Percentiles rank a stretch among this genome's conserved stretches.
Evolutionary conservation across 2,888 invertebrate genomes (phyloP).

Genomic region (Heliconius sara): DNA sequence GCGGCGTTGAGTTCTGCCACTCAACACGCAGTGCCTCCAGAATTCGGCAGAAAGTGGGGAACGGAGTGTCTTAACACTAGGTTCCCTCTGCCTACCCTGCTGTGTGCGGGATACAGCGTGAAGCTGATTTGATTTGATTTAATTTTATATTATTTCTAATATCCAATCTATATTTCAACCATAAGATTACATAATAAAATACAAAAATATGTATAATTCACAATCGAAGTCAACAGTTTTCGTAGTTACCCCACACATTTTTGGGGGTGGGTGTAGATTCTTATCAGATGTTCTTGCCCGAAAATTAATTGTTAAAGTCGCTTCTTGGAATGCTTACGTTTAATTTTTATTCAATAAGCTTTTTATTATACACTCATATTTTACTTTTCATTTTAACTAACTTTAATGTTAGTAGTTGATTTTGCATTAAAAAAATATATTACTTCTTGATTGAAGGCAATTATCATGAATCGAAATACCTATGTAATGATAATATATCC

Average conservation of each 20-base stretch:
- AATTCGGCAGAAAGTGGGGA: too few relatives aligned
- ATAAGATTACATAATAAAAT: neutral
- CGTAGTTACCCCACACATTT: constrained; percentile 29
- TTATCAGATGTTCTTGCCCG: constrained; percentile 48
- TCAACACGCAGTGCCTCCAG: too few relatives aligned
- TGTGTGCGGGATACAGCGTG: too few relatives aligned
- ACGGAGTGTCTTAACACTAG: too few relatives aligned
- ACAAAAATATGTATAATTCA: neutral
- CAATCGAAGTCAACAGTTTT: constrained; percentile 13
- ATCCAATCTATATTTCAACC: too few relatives aligned
- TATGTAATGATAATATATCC: too few relatives aligned
- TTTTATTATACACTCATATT: constrained; percentile 27
- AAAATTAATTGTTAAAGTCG: constrained; percentile 49
- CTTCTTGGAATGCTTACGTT: constrained; percentile 37
- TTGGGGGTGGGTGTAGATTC: constrained; percentile 43
- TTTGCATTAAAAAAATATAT: neutral
- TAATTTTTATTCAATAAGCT: constrained; percentile 47
- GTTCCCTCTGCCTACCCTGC: too few relatives aligned
- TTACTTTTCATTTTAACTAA: constrained; percentile 15
- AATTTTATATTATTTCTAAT: too few relatives aligned
- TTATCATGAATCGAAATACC: too few relatives aligned
- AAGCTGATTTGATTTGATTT: too few relatives aligned
- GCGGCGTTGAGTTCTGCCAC: too few relatives aligned
- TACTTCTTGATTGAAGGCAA: neutral
- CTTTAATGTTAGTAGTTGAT: neutral